Conservation (phyloP, 2,797 vertebrate species). For the Pseudomugil tenellus region DNA sequence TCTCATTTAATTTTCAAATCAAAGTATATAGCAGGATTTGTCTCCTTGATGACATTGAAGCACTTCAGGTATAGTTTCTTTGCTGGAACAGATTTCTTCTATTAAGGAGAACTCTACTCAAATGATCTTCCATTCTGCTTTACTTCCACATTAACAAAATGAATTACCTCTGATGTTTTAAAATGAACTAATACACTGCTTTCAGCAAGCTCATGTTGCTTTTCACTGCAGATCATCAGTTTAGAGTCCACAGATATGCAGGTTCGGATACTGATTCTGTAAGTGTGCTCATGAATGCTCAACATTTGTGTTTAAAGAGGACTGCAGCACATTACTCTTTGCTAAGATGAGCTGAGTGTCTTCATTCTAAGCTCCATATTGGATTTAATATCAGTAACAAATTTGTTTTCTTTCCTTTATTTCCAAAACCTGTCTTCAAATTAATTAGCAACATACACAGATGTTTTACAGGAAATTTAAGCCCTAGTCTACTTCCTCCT, state of each 20-base stretch:
- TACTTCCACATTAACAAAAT: background rate
- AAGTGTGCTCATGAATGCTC: background rate
- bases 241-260: background rate
- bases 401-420: background rate
- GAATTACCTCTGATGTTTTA: background rate
- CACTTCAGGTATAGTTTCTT: background rate
- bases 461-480: background rate
- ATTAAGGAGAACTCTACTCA: background rate
- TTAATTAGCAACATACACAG: background rate
- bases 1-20: no score
- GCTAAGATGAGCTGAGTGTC: no score
- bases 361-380: background rate
- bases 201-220: background rate
- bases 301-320: background rate
- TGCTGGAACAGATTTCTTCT: background rate
- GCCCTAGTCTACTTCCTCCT: slow-evolving; percentile 8
- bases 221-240: background rate
- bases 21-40: background rate
- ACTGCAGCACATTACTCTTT: no score
- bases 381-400: background rate
- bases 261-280: background rate
- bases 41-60: background rate
- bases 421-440: background rate
- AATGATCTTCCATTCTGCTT: background rate
- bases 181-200: background rate